Conservation (phyloP, 2,113 vertebrate species). For the Tricholaema leucomelas region DNA sequence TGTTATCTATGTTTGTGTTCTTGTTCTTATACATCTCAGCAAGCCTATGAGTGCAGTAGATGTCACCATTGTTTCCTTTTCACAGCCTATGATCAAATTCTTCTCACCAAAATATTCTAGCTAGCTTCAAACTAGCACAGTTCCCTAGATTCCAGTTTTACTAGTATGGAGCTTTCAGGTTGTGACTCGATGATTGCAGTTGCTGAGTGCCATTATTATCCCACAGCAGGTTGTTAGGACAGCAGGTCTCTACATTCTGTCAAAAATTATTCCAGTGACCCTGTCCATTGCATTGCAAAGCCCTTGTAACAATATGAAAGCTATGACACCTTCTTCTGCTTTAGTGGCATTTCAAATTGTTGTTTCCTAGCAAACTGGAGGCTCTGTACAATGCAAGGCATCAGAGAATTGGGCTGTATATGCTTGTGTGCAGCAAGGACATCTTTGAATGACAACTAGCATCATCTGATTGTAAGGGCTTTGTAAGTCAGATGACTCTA, state of each 20-base stretch:
- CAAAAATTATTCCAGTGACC: background rate
- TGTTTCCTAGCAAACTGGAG: background rate
- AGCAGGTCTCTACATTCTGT: background rate
- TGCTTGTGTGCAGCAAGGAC: background rate
- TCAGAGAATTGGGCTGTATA: background rate
- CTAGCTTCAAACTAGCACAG: no score
- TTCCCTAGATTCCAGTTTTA: background rate
- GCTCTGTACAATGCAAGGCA: background rate
- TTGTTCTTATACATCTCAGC: no score
- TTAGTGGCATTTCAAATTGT: background rate
- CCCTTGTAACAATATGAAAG: background rate
- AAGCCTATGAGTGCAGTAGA: no score
- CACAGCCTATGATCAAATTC: no score
- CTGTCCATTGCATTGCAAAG: background rate
- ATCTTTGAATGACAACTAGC: background rate
- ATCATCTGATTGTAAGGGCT: background rate
- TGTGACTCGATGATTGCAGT: background rate
- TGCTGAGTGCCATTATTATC: background rate
- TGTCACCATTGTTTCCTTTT: no score
- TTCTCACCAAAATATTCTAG: no score
- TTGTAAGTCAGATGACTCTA: background rate
- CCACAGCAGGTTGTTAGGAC: background rate
- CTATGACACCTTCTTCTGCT: accelerated
- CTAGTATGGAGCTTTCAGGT: background rate
- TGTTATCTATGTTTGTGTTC: no score